A percentile compares a stretch with the other conserved stretches of the same genome.
Evolutionary conservation across 2,888 invertebrate species (phyloP).

Genomic region (Lasius platythorax): DNA sequence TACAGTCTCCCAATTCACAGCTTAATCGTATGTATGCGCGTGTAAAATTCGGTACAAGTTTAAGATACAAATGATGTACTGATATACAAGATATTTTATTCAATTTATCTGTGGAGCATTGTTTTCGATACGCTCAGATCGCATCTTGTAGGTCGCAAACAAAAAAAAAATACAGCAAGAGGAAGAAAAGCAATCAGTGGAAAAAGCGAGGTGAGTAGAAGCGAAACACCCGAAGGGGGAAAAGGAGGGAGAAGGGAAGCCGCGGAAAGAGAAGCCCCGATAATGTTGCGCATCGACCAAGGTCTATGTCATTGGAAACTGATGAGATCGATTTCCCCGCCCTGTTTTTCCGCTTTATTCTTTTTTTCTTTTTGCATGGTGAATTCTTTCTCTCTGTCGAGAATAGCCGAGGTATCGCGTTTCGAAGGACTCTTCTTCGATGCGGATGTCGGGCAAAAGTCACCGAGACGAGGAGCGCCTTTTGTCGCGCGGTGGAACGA

Average conservation of each 20-base stretch:
- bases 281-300: conserved; percentile 72
- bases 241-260: background rate
- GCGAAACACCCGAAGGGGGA: background rate
- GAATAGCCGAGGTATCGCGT: conserved; percentile 41
- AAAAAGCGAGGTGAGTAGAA: background rate
- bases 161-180: background rate
- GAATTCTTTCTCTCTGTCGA: conserved; percentile 45
- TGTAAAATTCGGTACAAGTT: background rate
- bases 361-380: conserved; percentile 36
- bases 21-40: background rate
- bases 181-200: background rate
- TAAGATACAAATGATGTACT: background rate
- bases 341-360: conserved; percentile 24
- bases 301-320: conserved; percentile 75
- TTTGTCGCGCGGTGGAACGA: conserved; percentile 4
- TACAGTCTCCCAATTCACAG: background rate
- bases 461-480: conserved; percentile 3
- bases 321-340: conserved; percentile 67
- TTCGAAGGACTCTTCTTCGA: conserved; percentile 32
- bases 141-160: background rate
- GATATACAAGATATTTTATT: background rate
- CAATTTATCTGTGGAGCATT: background rate
- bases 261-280: conserved; percentile 58
- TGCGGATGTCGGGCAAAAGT: conserved; percentile 41
- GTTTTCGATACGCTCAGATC: background rate